These are phyloP conservation scores for Berghia stephanieae DNA, from an alignment of 1,140 invertebrate genomes.

Conservation along the genomic window DNA sequence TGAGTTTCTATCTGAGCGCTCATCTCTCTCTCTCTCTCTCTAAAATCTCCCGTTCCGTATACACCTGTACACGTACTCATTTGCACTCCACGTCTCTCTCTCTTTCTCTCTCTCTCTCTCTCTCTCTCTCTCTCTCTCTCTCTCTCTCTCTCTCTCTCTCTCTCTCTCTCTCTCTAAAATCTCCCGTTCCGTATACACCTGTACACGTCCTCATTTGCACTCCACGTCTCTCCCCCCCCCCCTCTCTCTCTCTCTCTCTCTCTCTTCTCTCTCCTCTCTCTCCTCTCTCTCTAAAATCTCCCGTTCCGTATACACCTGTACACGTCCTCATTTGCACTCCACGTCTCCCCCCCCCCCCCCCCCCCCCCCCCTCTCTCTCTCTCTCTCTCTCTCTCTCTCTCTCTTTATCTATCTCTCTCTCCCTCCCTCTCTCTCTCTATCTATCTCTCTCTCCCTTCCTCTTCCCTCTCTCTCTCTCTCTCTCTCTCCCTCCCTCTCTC, in stretches of 20 bases:
- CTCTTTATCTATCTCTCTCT: too few species aligned
- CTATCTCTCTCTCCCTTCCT: too few species aligned
- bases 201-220: not conserved
- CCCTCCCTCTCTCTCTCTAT: too few species aligned
- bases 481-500: conserved; percentile 16
- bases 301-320: not conserved
- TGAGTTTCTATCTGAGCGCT: too few species aligned
- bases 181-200: not conserved
- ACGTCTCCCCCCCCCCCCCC: too few species aligned
- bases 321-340: too few species aligned
- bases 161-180: not conserved
- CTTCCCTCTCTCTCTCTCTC: conserved; percentile 15
- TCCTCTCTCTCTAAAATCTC: conserved; percentile 19
- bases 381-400: too few species aligned
- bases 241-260: conserved; percentile 18
- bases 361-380: too few species aligned
- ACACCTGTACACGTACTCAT: too few species aligned
- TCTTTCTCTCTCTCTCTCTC: conserved; percentile 17
- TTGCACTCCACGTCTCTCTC: conserved; percentile 1
- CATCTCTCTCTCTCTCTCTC: conserved; percentile 16
- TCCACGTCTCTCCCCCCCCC: not conserved
- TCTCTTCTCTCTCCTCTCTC: conserved; percentile 1
- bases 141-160: conserved; percentile 19
- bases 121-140: too few species aligned
- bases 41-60: not conserved